Conservation (phyloP, 35 echinoderm and acorn worm species). For the Apostichopus californicus region DNA sequence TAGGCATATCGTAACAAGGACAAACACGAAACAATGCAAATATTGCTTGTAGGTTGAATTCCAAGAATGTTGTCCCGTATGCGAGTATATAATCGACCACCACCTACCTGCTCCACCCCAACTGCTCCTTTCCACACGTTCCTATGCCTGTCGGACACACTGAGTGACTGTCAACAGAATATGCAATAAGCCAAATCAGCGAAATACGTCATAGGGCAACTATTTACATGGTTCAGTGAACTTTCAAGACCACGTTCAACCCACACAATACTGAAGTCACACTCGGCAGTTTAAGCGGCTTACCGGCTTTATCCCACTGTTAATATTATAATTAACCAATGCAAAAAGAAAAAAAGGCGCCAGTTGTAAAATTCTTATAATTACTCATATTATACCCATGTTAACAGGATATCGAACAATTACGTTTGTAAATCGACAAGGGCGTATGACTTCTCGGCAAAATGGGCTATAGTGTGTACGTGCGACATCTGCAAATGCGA, state of each 20-base stretch:
- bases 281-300: not conserved
- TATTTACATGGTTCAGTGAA: not conserved
- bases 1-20: not conserved
- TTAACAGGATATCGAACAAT: not conserved
- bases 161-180: not conserved
- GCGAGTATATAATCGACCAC: not conserved
- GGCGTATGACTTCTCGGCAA: too few species aligned
- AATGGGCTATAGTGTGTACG: too few species aligned
- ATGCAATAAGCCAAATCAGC: not conserved
- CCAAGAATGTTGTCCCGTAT: not conserved
- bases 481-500: too few species aligned
- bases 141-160: not conserved
- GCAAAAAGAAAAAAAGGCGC: not conserved
- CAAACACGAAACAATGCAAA: not conserved
- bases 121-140: not conserved
- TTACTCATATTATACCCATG: not conserved
- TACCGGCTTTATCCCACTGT: not conserved
- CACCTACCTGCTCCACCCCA: not conserved
- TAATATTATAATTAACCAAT: not conserved
- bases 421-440: too few species aligned
- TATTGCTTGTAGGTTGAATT: not conserved
- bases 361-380: not conserved
- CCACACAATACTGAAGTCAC: not conserved
- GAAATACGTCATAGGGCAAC: not conserved
- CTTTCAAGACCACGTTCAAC: not conserved